A percentile compares a stretch with the other conserved stretches of the same genome.
Evolutionary conservation across 2,113 vertebrate genomes (phyloP).

Genomic region (Natator depressus): DNA sequence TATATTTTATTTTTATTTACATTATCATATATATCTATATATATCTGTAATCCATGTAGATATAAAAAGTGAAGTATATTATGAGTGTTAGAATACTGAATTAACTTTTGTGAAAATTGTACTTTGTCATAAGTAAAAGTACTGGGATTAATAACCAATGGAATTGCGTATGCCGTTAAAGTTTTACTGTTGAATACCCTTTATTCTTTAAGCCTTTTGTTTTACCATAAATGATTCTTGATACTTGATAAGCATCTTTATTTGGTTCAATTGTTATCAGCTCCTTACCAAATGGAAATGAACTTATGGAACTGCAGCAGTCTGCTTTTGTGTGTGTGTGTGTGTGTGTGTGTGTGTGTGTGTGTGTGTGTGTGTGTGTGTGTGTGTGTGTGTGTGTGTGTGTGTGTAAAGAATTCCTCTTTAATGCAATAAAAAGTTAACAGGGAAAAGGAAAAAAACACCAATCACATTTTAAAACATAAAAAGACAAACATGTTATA

Average conservation of each 20-base stretch:
- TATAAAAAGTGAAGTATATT: constrained; percentile 21
- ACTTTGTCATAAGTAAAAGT: constrained; percentile 32
- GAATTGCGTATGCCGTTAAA: constrained; percentile 26
- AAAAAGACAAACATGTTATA: constrained; percentile 3
- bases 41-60: constrained; percentile 61
- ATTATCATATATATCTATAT: constrained; percentile 21
- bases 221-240: not conserved
- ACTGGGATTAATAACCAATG: constrained; percentile 42
- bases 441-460: constrained; percentile 40
- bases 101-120: not conserved
- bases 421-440: constrained; percentile 71
- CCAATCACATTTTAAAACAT: constrained; percentile 10
- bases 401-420: constrained; percentile 33
- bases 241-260: constrained; percentile 50
- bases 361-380: too few species aligned
- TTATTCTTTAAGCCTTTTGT: constrained; percentile 24
- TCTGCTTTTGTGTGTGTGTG: too few species aligned
- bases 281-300: constrained; percentile 49
- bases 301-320: constrained; percentile 22
- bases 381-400: too few species aligned
- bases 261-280: constrained; percentile 34
- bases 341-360: fast-evolving
- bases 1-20: constrained; percentile 75
- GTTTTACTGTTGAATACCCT: constrained; percentile 30
- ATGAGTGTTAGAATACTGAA: not conserved